Conservation (phyloP, 2,113 vertebrate species). For the Pollachius pollachius region DNA sequence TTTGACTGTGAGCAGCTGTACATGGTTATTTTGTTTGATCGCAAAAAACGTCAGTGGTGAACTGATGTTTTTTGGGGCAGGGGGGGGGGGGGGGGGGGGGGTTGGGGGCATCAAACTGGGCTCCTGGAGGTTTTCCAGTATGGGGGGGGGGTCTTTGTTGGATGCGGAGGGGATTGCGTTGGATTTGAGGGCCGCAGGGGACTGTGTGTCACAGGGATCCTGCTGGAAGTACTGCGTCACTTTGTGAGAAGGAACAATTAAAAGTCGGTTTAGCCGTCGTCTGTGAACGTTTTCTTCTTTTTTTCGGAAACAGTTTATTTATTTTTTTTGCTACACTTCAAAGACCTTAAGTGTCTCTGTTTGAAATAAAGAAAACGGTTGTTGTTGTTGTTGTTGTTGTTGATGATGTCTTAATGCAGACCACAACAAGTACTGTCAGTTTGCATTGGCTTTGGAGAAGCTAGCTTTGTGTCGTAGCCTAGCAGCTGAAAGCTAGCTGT, state of each 20-base stretch:
- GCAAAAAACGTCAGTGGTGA: too few species aligned
- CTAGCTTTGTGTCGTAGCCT: slow-evolving; percentile 5
- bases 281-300: slow-evolving; percentile 24
- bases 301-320: slow-evolving; percentile 22
- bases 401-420: too few species aligned
- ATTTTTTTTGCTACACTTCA: slow-evolving; percentile 42
- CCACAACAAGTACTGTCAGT: slow-evolving; percentile 43
- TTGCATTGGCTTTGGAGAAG: slow-evolving; percentile 23
- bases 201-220: slow-evolving; percentile 60
- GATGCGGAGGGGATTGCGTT: slow-evolving; percentile 45
- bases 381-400: slow-evolving; percentile 13
- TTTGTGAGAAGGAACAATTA: slow-evolving; percentile 68
- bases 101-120: background rate
- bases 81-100: background rate
- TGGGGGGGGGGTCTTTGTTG: slow-evolving; percentile 51
- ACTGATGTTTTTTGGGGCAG: too few species aligned
- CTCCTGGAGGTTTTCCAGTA: slow-evolving; percentile 50
- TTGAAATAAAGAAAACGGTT: slow-evolving; percentile 41
- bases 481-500: background rate
- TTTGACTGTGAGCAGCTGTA: too few species aligned
- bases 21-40: too few species aligned
- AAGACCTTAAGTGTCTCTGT: slow-evolving; percentile 50
- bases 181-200: slow-evolving; percentile 46
- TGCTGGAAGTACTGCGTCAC: slow-evolving; percentile 48
- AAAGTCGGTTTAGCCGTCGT: slow-evolving; percentile 52